A percentile compares a stretch with the other conserved stretches of the same genome.
These are phyloP conservation scores for Contarinia nasturtii DNA, from an alignment of 1,140 invertebrate species.

Conservation along the genomic window DNA sequence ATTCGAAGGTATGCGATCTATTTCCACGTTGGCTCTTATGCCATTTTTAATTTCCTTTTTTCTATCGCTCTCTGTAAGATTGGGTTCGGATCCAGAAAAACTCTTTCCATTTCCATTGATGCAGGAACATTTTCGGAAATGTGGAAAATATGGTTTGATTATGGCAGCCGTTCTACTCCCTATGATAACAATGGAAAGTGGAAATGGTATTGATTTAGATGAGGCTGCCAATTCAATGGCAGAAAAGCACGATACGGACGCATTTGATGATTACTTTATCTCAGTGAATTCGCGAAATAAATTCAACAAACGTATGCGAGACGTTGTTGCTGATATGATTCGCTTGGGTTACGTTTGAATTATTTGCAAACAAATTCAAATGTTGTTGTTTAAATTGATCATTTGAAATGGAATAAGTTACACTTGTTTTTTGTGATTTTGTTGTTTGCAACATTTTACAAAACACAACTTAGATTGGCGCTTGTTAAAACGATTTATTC, in stretches of 20 bases:
- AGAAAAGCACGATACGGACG: no score
- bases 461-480: no score
- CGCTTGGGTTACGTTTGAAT: no score
- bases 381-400: no score
- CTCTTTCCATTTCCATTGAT: conserved; percentile 13
- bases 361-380: no score
- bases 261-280: not conserved
- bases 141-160: conserved; percentile 9
- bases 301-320: not conserved
- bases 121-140: conserved; percentile 11
- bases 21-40: not conserved
- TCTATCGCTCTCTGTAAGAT: not conserved
- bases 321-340: not conserved
- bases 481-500: no score
- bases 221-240: no score
- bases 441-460: no score
- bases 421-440: no score
- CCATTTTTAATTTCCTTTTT: not conserved
- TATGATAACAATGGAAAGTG: not conserved
- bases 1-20: conserved; percentile 2
- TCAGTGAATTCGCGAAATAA: not conserved
- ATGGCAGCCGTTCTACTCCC: conserved; percentile 5
- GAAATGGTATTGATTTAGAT: no score
- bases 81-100: conserved; percentile 7
- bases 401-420: no score